These are phyloP conservation scores for Musca vetustissima DNA, from an alignment of 1,140 invertebrate genomes.

Conservation along the genomic window DNA sequence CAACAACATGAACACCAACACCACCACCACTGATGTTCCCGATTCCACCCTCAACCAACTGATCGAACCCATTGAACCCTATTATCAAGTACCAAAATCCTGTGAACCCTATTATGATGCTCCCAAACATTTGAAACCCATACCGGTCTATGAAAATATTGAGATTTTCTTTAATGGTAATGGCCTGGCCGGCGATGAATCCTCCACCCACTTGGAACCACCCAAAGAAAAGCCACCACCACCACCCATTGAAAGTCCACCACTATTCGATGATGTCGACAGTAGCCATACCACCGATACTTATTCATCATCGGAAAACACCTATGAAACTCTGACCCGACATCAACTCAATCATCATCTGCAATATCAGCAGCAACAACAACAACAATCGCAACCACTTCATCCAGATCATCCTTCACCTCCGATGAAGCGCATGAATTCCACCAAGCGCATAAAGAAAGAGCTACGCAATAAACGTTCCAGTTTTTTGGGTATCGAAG, in stretches of 20 bases:
- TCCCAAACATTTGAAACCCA: slow-evolving; percentile 49
- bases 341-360: slow-evolving; percentile 36
- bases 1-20: slow-evolving; percentile 17
- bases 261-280: slow-evolving; percentile 33
- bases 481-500: slow-evolving; percentile 82
- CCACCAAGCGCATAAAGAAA: slow-evolving; percentile 82
- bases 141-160: slow-evolving; percentile 64
- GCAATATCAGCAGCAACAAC: background rate
- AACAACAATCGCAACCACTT: background rate
- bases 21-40: background rate
- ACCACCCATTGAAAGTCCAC: slow-evolving; percentile 67
- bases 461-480: slow-evolving; percentile 81
- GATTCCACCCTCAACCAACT: background rate
- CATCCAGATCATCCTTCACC: slow-evolving; percentile 42
- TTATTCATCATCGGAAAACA: slow-evolving; percentile 46
- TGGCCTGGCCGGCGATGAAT: background rate
- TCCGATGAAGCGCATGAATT: slow-evolving; percentile 73
- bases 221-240: slow-evolving; percentile 85
- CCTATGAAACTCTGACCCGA: slow-evolving; percentile 48
- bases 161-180: slow-evolving; percentile 58
- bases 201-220: slow-evolving; percentile 62
- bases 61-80: slow-evolving; percentile 36
- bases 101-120: slow-evolving; percentile 54
- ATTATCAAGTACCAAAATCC: slow-evolving; percentile 53
- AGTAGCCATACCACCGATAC: slow-evolving; percentile 34